phyloP scores from a whole-genome alignment of 2,113 vertebrate genomes.

The Crocuta crocuta region DNA sequence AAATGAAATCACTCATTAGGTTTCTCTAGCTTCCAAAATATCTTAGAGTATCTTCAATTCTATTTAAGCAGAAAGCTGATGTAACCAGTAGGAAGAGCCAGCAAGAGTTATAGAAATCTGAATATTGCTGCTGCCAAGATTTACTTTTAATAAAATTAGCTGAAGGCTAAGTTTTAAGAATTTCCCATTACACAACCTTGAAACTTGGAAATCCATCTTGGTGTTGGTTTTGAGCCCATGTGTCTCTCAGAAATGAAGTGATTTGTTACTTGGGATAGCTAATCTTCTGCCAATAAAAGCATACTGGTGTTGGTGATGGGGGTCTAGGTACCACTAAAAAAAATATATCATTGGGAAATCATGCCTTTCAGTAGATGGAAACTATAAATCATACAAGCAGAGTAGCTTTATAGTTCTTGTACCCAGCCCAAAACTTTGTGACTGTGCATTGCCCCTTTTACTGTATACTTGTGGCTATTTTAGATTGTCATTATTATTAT shows the following conservation, averaged over 20 bases:
- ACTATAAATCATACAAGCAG: background rate
- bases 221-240: background rate
- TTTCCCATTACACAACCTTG: background rate
- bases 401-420: background rate
- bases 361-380: background rate
- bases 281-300: background rate
- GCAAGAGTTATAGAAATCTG: background rate
- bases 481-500: background rate
- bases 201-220: background rate
- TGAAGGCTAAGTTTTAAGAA: background rate
- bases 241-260: background rate
- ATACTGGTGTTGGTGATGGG: background rate
- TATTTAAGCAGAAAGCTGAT: background rate
- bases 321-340: background rate
- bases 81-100: background rate
- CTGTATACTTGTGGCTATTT: background rate
- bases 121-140: background rate
- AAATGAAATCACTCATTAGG: background rate
- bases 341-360: background rate
- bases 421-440: background rate
- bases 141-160: slow-evolving; percentile 1
- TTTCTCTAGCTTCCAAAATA: background rate
- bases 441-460: background rate
- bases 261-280: background rate
- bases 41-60: background rate